phyloP scores from a whole-genome alignment of 2,113 vertebrate species.

The Pangasianodon hypophthalmus region DNA sequence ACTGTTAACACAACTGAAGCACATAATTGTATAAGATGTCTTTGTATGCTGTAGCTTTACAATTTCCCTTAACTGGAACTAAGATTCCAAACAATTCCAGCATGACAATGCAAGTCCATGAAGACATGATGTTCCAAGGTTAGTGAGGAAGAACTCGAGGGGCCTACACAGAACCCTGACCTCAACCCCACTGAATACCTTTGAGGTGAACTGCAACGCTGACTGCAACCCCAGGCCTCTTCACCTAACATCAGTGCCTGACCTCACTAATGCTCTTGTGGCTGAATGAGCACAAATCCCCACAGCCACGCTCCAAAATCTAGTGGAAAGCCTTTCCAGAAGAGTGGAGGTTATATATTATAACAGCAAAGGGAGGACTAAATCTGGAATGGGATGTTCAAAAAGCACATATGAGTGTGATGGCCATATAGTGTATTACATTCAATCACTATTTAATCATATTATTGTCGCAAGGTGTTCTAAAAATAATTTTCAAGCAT shows the following conservation, averaged over 20 bases:
- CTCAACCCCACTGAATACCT: not conserved
- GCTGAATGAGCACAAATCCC: not conserved
- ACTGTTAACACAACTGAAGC: not conserved
- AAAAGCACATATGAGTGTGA: not conserved
- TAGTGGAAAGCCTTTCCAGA: not conserved
- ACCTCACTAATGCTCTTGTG: not conserved
- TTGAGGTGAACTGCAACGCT: not conserved
- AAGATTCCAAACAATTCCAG: not conserved
- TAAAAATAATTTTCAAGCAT: not conserved
- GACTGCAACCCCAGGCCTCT: not conserved
- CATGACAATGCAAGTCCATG: not conserved
- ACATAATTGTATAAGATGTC: not conserved
- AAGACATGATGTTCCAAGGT: not conserved
- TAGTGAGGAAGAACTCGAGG: not conserved
- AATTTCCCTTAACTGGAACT: not conserved
- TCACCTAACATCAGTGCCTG: not conserved
- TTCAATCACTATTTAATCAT: not conserved
- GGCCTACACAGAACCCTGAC: not conserved
- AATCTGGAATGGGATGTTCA: not conserved
- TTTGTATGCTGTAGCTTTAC: not conserved
- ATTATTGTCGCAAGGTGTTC: not conserved
- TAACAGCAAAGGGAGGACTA: not conserved
- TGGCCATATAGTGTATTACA: not conserved
- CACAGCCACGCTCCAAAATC: not conserved
- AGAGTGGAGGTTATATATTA: not conserved